phyloP scores from a whole-genome alignment of 2,888 invertebrate genomes.

The Busseola fusca region DNA sequence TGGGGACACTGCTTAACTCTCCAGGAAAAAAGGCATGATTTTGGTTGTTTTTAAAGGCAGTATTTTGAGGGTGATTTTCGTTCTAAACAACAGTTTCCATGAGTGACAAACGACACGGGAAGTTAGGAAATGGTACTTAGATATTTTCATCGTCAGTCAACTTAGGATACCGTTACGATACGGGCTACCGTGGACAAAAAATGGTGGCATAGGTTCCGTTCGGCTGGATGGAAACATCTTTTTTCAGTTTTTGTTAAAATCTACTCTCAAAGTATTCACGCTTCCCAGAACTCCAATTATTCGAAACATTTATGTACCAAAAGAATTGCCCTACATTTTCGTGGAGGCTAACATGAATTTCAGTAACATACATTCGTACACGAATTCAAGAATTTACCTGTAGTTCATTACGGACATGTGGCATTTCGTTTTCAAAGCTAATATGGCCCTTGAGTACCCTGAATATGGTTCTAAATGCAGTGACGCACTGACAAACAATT shows the following conservation, averaged over 20 bases:
- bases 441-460: conserved; percentile 6
- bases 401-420: conserved; percentile 6
- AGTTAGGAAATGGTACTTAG: neutral
- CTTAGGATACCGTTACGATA: neutral
- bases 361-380: conserved; percentile 9
- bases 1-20: neutral
- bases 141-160: neutral
- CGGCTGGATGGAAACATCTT: too few species aligned
- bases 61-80: neutral
- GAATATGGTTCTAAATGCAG: conserved; percentile 17
- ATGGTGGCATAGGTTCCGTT: neutral
- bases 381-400: conserved; percentile 11
- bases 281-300: neutral
- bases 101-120: too few species aligned
- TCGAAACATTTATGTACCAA: neutral
- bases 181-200: neutral
- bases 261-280: neutral
- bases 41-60: neutral
- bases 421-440: conserved; percentile 26
- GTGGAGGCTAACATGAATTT: neutral
- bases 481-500: conserved; percentile 23
- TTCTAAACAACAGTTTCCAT: neutral
- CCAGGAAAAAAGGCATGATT: neutral
- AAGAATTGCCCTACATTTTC: conserved; percentile 6
- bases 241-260: neutral